These are phyloP conservation scores for Lydus trimaculatus DNA, from an alignment of 2,888 invertebrate species.

Conservation along the genomic window DNA sequence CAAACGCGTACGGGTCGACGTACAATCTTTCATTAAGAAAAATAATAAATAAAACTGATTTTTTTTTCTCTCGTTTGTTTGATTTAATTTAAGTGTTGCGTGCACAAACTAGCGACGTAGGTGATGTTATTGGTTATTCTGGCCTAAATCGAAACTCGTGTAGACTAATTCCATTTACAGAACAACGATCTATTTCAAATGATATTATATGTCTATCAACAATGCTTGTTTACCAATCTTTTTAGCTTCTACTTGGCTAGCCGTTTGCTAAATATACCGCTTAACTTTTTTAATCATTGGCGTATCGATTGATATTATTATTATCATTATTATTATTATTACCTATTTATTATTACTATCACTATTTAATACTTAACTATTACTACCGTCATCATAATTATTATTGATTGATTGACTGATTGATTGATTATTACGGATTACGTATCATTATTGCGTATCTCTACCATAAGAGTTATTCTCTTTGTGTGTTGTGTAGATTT, in stretches of 20 bases:
- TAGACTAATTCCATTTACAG: slow-evolving; percentile 62
- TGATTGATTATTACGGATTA: slow-evolving; percentile 53
- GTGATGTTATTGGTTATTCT: slow-evolving; percentile 56
- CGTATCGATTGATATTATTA: slow-evolving; percentile 44
- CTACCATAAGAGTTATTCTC: slow-evolving; percentile 59
- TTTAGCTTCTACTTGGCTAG: slow-evolving; percentile 60
- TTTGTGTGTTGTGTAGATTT: slow-evolving; percentile 63
- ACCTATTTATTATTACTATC: slow-evolving; percentile 41
- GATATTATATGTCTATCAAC: slow-evolving; percentile 59
- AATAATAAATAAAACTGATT: not conserved
- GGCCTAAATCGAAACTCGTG: slow-evolving; percentile 62
- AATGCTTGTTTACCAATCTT: slow-evolving; percentile 59
- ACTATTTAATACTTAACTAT: slow-evolving; percentile 27
- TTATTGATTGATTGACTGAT: slow-evolving; percentile 2
- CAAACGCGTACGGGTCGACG: slow-evolving; percentile 37
- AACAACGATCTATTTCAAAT: slow-evolving; percentile 62
- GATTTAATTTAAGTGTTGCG: slow-evolving; percentile 37
- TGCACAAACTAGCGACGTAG: slow-evolving; percentile 55
- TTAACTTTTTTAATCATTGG: slow-evolving; percentile 47
- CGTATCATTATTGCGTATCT: slow-evolving; percentile 55
- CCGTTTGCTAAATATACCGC: slow-evolving; percentile 54
- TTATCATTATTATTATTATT: slow-evolving; percentile 40
- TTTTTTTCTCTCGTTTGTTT: not conserved
- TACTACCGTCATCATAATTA: not conserved
- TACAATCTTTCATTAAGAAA: slow-evolving; percentile 34